These are phyloP conservation scores for Serrognathus titanus DNA, from an alignment of 2,888 invertebrate genomes.

Conservation along the genomic window DNA sequence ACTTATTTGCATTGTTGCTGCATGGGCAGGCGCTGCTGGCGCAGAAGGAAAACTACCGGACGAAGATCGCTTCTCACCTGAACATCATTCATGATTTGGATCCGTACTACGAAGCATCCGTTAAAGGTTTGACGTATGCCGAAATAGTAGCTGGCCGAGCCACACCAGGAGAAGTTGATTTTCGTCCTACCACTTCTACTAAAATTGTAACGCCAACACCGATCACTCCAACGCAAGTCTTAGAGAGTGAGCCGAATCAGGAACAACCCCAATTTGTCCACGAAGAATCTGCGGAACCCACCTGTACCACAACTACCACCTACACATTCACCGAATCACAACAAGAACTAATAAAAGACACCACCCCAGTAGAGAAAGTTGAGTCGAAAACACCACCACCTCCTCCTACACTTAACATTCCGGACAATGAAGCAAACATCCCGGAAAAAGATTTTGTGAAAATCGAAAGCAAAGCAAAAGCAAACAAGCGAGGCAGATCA, in stretches of 20 bases:
- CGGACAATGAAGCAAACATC: neutral
- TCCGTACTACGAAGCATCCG: constrained; percentile 63
- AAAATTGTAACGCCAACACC: neutral
- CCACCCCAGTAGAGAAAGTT: constrained; percentile 17
- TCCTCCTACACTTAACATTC: neutral
- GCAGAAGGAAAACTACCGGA: constrained; percentile 63
- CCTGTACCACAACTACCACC: neutral
- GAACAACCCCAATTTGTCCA: neutral
- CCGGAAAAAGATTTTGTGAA: neutral
- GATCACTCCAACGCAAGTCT: neutral
- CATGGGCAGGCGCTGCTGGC: constrained; percentile 60
- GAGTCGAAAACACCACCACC: constrained; percentile 17
- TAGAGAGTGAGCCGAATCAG: neutral
- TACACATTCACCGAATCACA: constrained; percentile 1
- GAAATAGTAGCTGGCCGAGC: constrained; percentile 64
- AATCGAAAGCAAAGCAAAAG: constrained; percentile 3
- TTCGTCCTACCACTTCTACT: too few relatives aligned
- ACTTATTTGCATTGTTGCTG: constrained; percentile 36
- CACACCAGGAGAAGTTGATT: neutral
- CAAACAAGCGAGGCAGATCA: neutral
- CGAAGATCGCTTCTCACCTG: constrained; percentile 69
- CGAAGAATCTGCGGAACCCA: neutral
- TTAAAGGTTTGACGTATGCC: constrained; percentile 57
- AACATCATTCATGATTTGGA: constrained; percentile 72
- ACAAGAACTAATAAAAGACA: constrained; percentile 19